phyloP scores from a whole-genome alignment of 2,888 invertebrate species.

The Dastarcus helophoroides region DNA sequence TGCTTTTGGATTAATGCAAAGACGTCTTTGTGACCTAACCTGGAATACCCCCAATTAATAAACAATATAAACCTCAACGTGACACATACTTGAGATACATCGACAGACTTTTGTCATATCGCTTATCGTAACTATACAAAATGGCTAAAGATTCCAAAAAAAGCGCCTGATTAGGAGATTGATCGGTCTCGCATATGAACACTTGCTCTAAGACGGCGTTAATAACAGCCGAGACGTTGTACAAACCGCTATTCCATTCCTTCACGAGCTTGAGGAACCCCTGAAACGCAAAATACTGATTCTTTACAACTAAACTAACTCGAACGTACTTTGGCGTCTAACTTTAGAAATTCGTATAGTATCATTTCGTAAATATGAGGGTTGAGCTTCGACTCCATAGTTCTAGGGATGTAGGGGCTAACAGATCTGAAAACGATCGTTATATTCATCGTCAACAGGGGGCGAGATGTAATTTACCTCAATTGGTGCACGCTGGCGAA shows the following conservation, averaged over 20 bases:
- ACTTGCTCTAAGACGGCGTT: slow-evolving; percentile 78
- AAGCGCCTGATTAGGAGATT: slow-evolving; percentile 57
- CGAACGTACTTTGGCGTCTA: slow-evolving; percentile 53
- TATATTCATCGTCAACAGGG: not conserved
- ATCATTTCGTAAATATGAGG: slow-evolving; percentile 90
- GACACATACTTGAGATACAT: slow-evolving; percentile 69
- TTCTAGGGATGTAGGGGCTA: slow-evolving; percentile 68
- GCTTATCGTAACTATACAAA: slow-evolving; percentile 74
- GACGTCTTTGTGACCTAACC: slow-evolving; percentile 78
- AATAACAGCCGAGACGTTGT: slow-evolving; percentile 72
- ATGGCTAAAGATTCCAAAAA: slow-evolving; percentile 82
- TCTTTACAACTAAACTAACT: no score
- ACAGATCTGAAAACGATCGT: slow-evolving; percentile 45
- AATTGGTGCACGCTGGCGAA: slow-evolving; percentile 77
- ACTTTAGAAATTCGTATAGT: slow-evolving; percentile 79
- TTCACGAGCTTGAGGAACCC: slow-evolving; percentile 77
- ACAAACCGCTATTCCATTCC: slow-evolving; percentile 78
- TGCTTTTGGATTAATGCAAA: slow-evolving; percentile 79
- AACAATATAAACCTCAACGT: slow-evolving; percentile 1
- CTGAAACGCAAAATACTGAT: slow-evolving; percentile 27
- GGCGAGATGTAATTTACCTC: slow-evolving; percentile 28
- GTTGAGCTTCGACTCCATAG: slow-evolving; percentile 58
- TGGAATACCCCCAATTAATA: slow-evolving; percentile 30
- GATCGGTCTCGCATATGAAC: slow-evolving; percentile 54
- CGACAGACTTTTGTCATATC: slow-evolving; percentile 83